Evolutionary conservation across 1,140 invertebrate genomes (phyloP).

Genomic region (Lepidostoma basale): DNA sequence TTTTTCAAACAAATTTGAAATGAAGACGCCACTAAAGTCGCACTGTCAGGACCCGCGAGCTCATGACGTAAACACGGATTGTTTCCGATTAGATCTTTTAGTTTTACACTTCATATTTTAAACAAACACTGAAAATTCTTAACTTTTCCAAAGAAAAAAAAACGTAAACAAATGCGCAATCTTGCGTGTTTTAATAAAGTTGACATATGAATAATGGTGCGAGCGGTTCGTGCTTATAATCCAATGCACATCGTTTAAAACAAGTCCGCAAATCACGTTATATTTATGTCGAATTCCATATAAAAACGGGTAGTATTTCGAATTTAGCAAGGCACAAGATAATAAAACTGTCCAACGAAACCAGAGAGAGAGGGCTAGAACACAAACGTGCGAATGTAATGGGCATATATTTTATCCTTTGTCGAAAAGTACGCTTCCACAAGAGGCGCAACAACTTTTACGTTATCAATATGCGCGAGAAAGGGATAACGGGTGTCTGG

Average conservation of each 20-base stretch:
- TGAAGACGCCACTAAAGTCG: neutral
- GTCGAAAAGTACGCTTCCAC: constrained; percentile 42
- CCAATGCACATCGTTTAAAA: no score
- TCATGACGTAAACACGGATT: neutral
- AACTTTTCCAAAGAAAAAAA: constrained; percentile 19
- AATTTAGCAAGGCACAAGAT: constrained; percentile 25
- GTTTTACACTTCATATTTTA: neutral
- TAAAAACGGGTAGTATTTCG: constrained; percentile 31
- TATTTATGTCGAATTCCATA: neutral
- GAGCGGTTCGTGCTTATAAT: no score
- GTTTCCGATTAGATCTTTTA: no score
- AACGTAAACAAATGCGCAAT: constrained; percentile 24
- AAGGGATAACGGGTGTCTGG: constrained; percentile 62
- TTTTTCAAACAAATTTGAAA: neutral
- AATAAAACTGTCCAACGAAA: constrained; percentile 22
- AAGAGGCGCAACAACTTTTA: constrained; percentile 47
- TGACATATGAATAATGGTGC: no score
- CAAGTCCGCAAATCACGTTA: no score
- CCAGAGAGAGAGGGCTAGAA: constrained; percentile 56
- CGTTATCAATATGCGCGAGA: constrained; percentile 59
- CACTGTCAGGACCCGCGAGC: neutral
- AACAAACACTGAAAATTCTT: neutral
- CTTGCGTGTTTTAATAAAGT: neutral
- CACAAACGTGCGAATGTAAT: constrained; percentile 60
- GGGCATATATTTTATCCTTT: constrained; percentile 58